Base-by-base conservation (phyloP, 2,888 invertebrate genomes). In the Eubasilissa splendida region DNA sequence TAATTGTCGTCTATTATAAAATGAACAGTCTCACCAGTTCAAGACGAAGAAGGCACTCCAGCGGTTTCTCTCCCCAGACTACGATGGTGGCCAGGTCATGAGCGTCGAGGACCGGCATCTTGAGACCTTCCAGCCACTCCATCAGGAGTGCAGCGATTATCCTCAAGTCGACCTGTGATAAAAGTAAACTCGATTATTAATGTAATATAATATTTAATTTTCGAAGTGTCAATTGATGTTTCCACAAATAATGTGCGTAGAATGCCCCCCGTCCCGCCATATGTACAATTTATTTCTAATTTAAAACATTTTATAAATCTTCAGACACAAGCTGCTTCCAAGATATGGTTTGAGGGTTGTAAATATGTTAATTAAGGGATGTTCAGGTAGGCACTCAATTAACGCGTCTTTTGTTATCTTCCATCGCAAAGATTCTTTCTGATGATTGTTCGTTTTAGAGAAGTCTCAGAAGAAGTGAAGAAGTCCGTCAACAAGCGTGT, bases 101-200 rank as follows among this genome's bases (percentile, higher is more conserved):
- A 42, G 92, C 88, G 83, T 92, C 91, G 22, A 96, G 86, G 53
- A 95, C 88, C 0, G 95, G 94, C 77, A 90, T 90, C 88, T 94
- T 94, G 68, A 96, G 88, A 31, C 93, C 93, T 86, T 96, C 95
- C 76, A 96, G 86, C 96, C 96, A 96, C 84, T 95, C 93, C 87
- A 93, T 94, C 58, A 96, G 87, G 4, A 96, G 87, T 1, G 91
- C 91, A 0, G 93, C 89, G 59, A 96, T 86, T 22, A 95, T 89
- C 10, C 89, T 88, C 2, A 95, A 88, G 76, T 90, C 90, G 71
- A 88, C 88, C 90, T 91, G 86, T 0, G 85, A 76, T 22, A 22
- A 22, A 22, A 22, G 22, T 22, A 22, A 54, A 54, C 54, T 1
- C 9, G 12, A 54, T 54, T 54, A 54, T 22, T 22, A 54, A 54